Evolutionary conservation across 2,113 vertebrate genomes (phyloP), one percentile per base, ranked within the genome.

Genomic region (Antigone vipio): DNA sequence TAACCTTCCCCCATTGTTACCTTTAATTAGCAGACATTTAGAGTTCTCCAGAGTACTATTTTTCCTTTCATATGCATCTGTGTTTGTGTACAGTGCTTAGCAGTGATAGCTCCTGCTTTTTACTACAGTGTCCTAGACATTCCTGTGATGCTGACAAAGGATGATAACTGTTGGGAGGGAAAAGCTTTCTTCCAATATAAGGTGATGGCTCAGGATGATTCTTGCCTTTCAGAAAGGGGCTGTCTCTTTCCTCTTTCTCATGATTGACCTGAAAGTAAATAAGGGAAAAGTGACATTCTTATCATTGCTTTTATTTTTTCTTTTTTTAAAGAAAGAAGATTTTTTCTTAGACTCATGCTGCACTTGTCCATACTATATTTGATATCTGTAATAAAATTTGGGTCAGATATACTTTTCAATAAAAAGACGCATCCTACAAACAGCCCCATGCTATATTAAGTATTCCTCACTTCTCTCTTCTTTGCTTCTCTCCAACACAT

Each of bases 381-480:
- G 97, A 96, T 86, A 96, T 94, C 66, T 78, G 23, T 91, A 96
- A 96, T 95, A 94, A 97, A 96, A 96, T 85, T 67, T 92, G 59
- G 72, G 85, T 95, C 92, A 97, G 80, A 91, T 77, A 74, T n/a
- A 95, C 75, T 84, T 96, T 96, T 92, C 88, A 16, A 85, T 88
- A 80, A 91, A 82, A 96, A 78, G 64, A 96, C 38, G 27, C 74
- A 52, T 85, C 95, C 66, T 66, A 77, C 83, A 89, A 94, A 95
- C 82, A 89, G 21, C 6, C 11, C 55, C 62, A 45, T 87, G 49
- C 73, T 95, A 12, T 75, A 62, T 84, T 85, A 94, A 82, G 42
- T 38, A 84, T 87, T 92, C 38, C 18, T 77, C 42, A 60, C 15
- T 85, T 87, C 71, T 82, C 40, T 68, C 38, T 50, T 79, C 66